Evolutionary conservation across 2,888 invertebrate genomes (phyloP), one percentile per base, ranked within the genome.

Genomic region (Helleia helle): DNA sequence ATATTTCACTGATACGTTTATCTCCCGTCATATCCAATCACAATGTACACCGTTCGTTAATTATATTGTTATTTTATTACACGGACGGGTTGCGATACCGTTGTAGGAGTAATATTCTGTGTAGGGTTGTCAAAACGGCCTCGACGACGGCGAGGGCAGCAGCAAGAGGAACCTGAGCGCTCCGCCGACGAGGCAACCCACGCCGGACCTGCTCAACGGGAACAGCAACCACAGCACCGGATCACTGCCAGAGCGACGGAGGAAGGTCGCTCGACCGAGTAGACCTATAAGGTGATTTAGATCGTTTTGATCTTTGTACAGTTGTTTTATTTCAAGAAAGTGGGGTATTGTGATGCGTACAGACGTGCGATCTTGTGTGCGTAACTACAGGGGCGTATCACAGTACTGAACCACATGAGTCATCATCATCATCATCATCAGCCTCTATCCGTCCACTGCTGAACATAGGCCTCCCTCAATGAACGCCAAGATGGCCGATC

Each of bases 151-250:
- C 36, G 81, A 81, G 50, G 53, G 60, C 1, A 70, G 70, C 47
- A 62, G 69, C 44, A 80, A 77, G 58, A 67, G 84, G 30, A 65
- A 81, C 52, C 49, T 77, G 38, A 83, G 83, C 52, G 84, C 84
- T 47, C 84, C 84, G 42, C 81, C 84, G 31, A 83, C 84, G 49
- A 63, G 84, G 28, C 80, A 77, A 43, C 60, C 79, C 40, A 84
- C 84, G 44, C 84, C 84, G 1, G 84, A 84, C 58, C 54, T 84
- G 50, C 67, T 81, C 47, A 84, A 84, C 53, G 80, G 84, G 9
- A 83, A 84, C 59, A 83, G 83, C 59, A 84, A 84, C 62, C 83
- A 81, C 56, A 84, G 84, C 58, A 81, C 81, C 22, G 72, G 55
- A 41, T 83, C 84, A 36, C 57, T 84, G 56, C 84, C 84, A 13